Conservation (phyloP, 2,113 vertebrate species). For the Peromyscus leucopus region DNA sequence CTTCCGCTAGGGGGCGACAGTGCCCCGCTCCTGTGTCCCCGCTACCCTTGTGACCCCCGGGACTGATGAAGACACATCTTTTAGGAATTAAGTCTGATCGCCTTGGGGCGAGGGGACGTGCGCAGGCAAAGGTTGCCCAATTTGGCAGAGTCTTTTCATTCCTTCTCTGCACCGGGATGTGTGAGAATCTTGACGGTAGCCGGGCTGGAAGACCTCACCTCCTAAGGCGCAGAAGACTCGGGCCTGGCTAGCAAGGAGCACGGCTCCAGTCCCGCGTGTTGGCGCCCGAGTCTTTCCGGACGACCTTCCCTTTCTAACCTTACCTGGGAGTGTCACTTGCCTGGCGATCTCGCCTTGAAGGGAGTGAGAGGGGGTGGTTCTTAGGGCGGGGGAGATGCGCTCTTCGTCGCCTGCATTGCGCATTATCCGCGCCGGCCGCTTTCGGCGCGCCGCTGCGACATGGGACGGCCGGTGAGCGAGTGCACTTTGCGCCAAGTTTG, state of each 20-base stretch:
- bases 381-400: slow-evolving; percentile 36
- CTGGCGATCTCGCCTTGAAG: slow-evolving; percentile 50
- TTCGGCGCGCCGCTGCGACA: background rate
- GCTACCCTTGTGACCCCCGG: background rate
- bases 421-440: background rate
- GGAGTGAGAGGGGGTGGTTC: slow-evolving; percentile 64
- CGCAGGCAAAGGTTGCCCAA: background rate
- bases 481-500: fast-evolving
- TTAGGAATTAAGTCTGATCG: slow-evolving; percentile 1
- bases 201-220: background rate
- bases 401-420: background rate
- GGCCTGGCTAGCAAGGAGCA: background rate
- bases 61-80: background rate
- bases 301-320: background rate
- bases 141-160: background rate
- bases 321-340: background rate
- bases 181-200: background rate
- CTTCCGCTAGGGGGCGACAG: slow-evolving; percentile 76
- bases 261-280: background rate
- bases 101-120: background rate
- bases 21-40: background rate
- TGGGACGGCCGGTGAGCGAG: slow-evolving; percentile 61
- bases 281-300: background rate
- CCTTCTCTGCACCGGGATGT: background rate
- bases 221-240: background rate